Conservation (phyloP, 2,888 invertebrate genomes). For the Copidosoma aretas region DNA sequence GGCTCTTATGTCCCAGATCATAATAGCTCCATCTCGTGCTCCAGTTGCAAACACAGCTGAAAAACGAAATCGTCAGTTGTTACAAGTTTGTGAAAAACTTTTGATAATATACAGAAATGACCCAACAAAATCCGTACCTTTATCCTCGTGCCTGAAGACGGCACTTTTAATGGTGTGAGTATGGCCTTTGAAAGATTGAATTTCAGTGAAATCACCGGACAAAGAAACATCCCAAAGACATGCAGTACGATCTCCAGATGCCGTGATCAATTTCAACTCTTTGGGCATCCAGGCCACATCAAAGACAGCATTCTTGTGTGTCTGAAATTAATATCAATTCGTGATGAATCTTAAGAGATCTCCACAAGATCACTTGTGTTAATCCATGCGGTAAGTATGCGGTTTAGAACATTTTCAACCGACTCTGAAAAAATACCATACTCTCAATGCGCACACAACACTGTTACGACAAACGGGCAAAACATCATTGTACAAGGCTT, state of each 20-base stretch:
- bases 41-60: conserved; percentile 84
- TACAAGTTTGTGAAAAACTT: neutral
- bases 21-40: conserved; percentile 84
- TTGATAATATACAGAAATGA: neutral
- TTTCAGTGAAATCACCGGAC: conserved; percentile 57
- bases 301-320: conserved; percentile 87
- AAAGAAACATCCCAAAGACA: conserved; percentile 76
- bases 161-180: conserved; percentile 83
- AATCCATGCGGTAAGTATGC: no score
- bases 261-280: conserved; percentile 80
- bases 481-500: no score
- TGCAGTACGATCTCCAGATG: conserved; percentile 84
- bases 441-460: no score
- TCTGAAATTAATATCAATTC: conserved; percentile 50
- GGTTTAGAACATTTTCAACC: no score
- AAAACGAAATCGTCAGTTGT: conserved; percentile 41
- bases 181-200: conserved; percentile 77
- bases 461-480: no score
- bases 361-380: no score
- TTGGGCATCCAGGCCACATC: conserved; percentile 86
- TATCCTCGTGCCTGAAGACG: conserved; percentile 73
- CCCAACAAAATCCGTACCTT: conserved; percentile 55
- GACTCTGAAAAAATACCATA: no score
- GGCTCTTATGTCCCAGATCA: conserved; percentile 82
- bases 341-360: neutral